phyloP scores from a whole-genome alignment of 2,113 vertebrate species.

The Zootoca vivipara region DNA sequence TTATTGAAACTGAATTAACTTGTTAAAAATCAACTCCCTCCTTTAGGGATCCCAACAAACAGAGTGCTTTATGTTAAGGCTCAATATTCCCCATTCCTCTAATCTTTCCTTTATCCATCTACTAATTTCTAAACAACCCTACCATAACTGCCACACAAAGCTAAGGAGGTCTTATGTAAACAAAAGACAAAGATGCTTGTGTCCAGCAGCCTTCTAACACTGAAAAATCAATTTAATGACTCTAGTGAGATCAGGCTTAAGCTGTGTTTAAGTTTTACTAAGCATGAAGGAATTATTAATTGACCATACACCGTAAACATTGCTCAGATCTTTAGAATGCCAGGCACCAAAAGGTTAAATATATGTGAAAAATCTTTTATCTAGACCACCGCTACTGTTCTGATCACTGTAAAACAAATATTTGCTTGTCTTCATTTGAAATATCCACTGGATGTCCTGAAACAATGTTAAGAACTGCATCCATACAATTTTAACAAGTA shows the following conservation, averaged over 20 bases:
- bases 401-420: slow-evolving; percentile 2
- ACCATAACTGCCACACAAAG: slow-evolving; percentile 66
- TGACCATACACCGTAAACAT: slow-evolving; percentile 53
- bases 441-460: slow-evolving; percentile 56
- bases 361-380: slow-evolving; percentile 45
- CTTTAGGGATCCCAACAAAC: slow-evolving; percentile 62
- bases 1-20: slow-evolving; percentile 39
- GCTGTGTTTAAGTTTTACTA: slow-evolving; percentile 71
- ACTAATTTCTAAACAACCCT: slow-evolving; percentile 42
- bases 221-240: slow-evolving; percentile 66
- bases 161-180: slow-evolving; percentile 21
- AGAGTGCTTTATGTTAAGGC: slow-evolving; percentile 69
- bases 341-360: slow-evolving; percentile 30
- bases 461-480: slow-evolving; percentile 55
- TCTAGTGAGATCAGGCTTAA: slow-evolving; percentile 70
- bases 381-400: neutral
- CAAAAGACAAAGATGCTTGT: slow-evolving; percentile 72
- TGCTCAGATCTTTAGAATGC: slow-evolving; percentile 40
- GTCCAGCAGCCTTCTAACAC: slow-evolving; percentile 66
- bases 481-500: slow-evolving; percentile 41
- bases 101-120: slow-evolving; percentile 70
- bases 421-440: slow-evolving; percentile 20
- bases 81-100: slow-evolving; percentile 70
- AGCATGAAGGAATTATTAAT: slow-evolving; percentile 69
- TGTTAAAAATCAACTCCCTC: slow-evolving; percentile 72